Conservation (phyloP, 2,888 invertebrate species). For the Perithous albicinctus region DNA sequence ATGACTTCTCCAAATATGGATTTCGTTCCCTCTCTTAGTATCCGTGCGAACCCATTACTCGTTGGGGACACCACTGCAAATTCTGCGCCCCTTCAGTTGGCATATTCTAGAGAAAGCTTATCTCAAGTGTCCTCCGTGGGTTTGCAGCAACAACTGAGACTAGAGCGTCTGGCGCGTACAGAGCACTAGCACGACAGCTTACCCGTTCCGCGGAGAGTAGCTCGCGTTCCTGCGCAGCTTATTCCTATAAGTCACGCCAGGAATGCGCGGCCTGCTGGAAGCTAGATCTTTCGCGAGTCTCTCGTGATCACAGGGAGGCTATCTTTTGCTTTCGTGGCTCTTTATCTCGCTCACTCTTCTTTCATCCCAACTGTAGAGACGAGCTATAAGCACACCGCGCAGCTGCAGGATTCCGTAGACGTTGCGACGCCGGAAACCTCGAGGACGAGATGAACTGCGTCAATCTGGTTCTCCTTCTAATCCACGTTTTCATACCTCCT, state of each 20-base stretch:
- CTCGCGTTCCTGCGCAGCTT: slow-evolving; percentile 51
- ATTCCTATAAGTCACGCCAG: slow-evolving; percentile 64
- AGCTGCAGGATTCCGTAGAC: slow-evolving; percentile 36
- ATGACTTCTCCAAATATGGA: slow-evolving; percentile 52
- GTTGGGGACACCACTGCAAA: neutral
- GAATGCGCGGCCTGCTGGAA: slow-evolving; percentile 55
- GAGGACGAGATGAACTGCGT: slow-evolving; percentile 11
- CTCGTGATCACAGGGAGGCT: slow-evolving; percentile 48
- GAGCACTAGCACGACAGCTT: slow-evolving; percentile 1
- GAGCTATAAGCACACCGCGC: slow-evolving; percentile 8
- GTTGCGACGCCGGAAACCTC: slow-evolving; percentile 25
- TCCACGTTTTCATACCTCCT: slow-evolving; percentile 16
- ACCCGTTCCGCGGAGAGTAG: slow-evolving; percentile 6
- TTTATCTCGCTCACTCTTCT: slow-evolving; percentile 19
- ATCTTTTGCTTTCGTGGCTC: slow-evolving; percentile 18
- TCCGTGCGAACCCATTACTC: slow-evolving; percentile 47
- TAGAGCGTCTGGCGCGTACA: slow-evolving; percentile 14
- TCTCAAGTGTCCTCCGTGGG: slow-evolving; percentile 23
- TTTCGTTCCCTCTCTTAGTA: slow-evolving; percentile 43
- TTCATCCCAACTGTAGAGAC: slow-evolving; percentile 5
- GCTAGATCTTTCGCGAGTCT: slow-evolving; percentile 50
- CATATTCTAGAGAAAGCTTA: slow-evolving; percentile 36
- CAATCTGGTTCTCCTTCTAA: slow-evolving; percentile 20
- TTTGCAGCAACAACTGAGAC: slow-evolving; percentile 29
- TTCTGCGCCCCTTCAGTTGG: slow-evolving; percentile 21